Conservation (phyloP, 2,888 invertebrate species). For the Gnatocerus cornutus region DNA sequence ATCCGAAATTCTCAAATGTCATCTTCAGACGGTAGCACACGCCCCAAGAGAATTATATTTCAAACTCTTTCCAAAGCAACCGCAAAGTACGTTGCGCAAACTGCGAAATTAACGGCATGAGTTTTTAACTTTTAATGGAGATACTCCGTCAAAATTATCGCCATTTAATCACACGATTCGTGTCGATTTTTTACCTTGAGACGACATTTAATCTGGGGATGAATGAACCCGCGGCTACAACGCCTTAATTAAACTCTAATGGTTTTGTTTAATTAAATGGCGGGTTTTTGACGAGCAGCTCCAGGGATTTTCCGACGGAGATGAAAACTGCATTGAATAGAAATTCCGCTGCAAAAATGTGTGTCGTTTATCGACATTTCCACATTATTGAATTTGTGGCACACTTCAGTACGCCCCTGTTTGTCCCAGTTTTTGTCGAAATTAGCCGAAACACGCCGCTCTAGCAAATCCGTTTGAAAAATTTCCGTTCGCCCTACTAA, state of each 20-base stretch:
- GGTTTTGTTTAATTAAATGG: constrained; percentile 14
- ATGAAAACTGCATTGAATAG: background rate
- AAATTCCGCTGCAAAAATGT: too few species aligned
- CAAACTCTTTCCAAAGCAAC: constrained; percentile 38
- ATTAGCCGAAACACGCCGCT: background rate
- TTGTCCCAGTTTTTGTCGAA: background rate
- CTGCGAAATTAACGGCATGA: constrained; percentile 42
- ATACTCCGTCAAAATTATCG: constrained; percentile 27
- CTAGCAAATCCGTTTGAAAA: background rate
- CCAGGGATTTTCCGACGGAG: background rate
- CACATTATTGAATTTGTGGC: too few species aligned
- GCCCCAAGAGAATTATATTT: constrained; percentile 25
- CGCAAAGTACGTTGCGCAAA: constrained; percentile 19
- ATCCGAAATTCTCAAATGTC: constrained; percentile 33
- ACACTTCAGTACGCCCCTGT: too few species aligned
- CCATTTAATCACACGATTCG: background rate
- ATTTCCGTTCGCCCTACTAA: background rate
- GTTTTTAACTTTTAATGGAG: constrained; percentile 44
- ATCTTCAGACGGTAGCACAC: constrained; percentile 28
- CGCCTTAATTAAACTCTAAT: constrained; percentile 14
- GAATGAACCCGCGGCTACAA: background rate
- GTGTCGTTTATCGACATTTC: too few species aligned
- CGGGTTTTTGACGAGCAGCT: background rate
- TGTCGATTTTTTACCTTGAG: constrained; percentile 9
- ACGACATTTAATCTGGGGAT: background rate